Evolutionary conservation across 2,113 vertebrate species (phyloP).

Genomic region (Leptocoma aspasia): DNA sequence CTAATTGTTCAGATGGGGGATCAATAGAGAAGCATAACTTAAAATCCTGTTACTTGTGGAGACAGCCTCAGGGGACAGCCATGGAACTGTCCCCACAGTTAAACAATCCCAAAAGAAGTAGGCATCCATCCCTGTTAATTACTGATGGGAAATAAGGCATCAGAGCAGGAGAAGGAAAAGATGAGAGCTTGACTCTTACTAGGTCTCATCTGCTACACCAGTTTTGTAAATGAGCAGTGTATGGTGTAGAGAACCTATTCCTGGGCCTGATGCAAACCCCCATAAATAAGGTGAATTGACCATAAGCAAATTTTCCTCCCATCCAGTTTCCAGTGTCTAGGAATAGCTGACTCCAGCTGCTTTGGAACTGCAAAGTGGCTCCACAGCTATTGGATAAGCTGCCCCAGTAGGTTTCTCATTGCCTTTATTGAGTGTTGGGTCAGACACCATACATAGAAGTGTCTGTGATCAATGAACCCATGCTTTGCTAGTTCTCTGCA

Average conservation of each 20-base stretch:
- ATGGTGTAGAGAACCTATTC: neutral
- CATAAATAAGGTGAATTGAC: neutral
- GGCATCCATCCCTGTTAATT: neutral
- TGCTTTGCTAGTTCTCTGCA: neutral
- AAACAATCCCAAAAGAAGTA: neutral
- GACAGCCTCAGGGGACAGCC: neutral
- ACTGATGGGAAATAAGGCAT: neutral
- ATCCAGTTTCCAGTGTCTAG: neutral
- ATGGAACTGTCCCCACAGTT: neutral
- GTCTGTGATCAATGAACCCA: conserved; percentile 10
- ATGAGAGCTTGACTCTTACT: neutral
- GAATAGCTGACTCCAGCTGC: neutral
- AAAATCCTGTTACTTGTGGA: neutral
- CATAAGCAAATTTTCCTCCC: neutral
- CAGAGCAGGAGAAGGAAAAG: neutral
- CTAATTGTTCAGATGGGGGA: neutral
- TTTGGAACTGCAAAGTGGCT: neutral
- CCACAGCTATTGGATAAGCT: neutral
- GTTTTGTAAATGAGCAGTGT: neutral
- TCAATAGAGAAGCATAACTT: neutral
- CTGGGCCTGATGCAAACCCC: neutral
- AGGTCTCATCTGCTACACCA: neutral
- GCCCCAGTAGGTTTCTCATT: neutral
- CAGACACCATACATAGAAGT: neutral
- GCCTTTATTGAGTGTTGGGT: conserved; percentile 8